A percentile compares a stretch with the other conserved stretches of the same genome.
Evolutionary conservation across 2,888 invertebrate genomes (phyloP).

Genomic region (Agrilus mali): DNA sequence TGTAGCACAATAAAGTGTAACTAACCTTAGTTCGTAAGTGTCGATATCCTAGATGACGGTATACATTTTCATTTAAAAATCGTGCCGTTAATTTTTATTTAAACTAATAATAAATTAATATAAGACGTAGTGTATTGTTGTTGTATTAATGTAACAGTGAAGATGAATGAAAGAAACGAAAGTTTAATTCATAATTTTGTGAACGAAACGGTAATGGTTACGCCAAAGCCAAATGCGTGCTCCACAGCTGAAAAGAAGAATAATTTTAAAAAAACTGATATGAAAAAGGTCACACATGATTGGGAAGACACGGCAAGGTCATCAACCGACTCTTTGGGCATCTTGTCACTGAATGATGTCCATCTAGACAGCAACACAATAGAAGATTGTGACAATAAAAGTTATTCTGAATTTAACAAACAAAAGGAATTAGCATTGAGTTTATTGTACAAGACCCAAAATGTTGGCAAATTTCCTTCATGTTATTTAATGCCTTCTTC

Average conservation of each 20-base stretch:
- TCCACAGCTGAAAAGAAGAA: constrained; percentile 32
- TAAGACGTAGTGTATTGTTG: too few species aligned
- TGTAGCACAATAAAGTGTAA: too few species aligned
- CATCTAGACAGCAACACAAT: background rate
- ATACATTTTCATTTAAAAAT: too few species aligned
- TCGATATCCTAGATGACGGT: too few species aligned
- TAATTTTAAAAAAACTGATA: constrained; percentile 5
- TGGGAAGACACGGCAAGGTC: constrained; percentile 1
- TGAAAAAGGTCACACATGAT: constrained; percentile 4
- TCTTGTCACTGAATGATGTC: constrained; percentile 4
- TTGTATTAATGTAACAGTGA: too few species aligned
- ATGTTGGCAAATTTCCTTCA: constrained; percentile 21
- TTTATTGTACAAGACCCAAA: constrained; percentile 17
- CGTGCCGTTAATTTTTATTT: too few species aligned
- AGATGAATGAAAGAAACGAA: too few species aligned
- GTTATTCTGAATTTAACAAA: constrained; percentile 12
- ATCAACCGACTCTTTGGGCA: constrained; percentile 6
- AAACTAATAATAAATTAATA: too few species aligned
- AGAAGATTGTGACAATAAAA: constrained; percentile 1
- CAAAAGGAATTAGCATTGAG: constrained; percentile 19
- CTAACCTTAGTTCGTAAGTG: too few species aligned
- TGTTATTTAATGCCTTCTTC: constrained; percentile 18
- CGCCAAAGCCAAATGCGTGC: constrained; percentile 32
- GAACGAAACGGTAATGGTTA: constrained; percentile 15
- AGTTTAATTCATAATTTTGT: constrained; percentile 7